Conservation (phyloP, 2,113 vertebrate genomes). For the Osmerus eperlanus region DNA sequence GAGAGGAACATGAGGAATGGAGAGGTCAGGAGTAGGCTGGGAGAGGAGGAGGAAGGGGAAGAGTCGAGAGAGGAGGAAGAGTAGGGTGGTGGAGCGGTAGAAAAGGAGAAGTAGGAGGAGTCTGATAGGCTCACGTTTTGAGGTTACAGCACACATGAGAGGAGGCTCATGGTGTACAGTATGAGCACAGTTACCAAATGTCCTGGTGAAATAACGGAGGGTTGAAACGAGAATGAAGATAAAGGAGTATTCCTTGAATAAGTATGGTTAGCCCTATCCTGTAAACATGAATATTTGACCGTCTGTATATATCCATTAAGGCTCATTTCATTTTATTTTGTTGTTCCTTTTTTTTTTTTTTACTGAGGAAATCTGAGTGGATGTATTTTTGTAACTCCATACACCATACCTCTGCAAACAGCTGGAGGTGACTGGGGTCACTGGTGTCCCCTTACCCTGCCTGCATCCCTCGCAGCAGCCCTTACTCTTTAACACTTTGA, state of each 20-base stretch:
- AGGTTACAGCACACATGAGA: background rate
- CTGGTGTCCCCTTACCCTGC: background rate
- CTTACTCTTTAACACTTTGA: background rate
- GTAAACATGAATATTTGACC: background rate
- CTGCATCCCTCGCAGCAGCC: background rate
- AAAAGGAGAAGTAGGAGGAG: background rate
- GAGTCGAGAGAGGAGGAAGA: background rate
- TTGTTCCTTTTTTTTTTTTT: background rate
- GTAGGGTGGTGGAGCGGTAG: background rate
- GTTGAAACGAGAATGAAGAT: too few species aligned
- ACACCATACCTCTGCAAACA: background rate
- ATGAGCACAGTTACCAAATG: background rate
- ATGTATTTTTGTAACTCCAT: background rate
- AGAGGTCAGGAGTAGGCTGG: too few species aligned
- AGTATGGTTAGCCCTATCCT: too few species aligned
- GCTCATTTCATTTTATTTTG: background rate
- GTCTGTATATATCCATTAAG: background rate
- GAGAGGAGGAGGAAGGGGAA: background rate
- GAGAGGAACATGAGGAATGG: conserved; percentile 5
- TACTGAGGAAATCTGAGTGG: too few species aligned
- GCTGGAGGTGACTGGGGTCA: background rate
- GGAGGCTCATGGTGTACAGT: background rate
- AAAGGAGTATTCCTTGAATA: too few species aligned
- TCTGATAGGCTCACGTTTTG: background rate
- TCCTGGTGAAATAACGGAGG: too few species aligned